Evolutionary conservation across 2,888 invertebrate genomes (phyloP), one percentile per base, ranked within the genome.

Genomic region (Isoperla grammatica): DNA sequence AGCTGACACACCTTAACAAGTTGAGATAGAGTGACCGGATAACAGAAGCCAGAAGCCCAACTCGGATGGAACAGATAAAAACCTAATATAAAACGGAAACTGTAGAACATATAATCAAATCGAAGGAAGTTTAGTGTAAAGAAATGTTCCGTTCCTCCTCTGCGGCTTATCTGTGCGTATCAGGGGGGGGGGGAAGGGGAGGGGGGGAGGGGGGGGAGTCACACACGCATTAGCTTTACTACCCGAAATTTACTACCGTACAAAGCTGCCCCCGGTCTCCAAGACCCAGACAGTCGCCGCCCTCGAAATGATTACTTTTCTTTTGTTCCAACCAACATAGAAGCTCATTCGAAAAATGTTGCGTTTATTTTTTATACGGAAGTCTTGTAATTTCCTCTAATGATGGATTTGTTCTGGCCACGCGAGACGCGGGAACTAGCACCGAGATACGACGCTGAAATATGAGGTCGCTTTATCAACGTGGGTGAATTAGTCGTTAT

Each of bases 81-180:
- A 35, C 29, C 49, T 49, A 49, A 49, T 49, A 49, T 49, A 49
- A 49, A 49, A 23, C 49, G 49, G 49, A 49, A 49, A 49, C 22
- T 17, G 46, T 29, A 29, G 29, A 29, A 29, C 29, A 29, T 29
- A 46, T 46, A 46, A 46, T 46, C 46, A 46, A 46, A 46, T 29
- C 29, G 29, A 29, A 29, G 29, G 29, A 29, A 29, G 5, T 29
- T 29, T 29, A 29, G 29, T 29, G 8, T 29, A 29, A 29, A 29
- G 29, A 29, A 29, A 29, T 29, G 29, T 29, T 29, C 29, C 29
- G 29, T 6, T 29, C 29, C 29, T 6, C 29, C 29, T 29, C 29
- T 8, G 29, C 29, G 8, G 6, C 20, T 20, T 29, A 39, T 53
- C 1, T 22, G 39, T 37, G 53, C 35, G 29, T 53, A 39, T 54